A percentile compares a stretch with the other conserved stretches of the same genome.
phyloP scores from a whole-genome alignment of 2,888 invertebrate species.

The Syrista parreyssii region DNA sequence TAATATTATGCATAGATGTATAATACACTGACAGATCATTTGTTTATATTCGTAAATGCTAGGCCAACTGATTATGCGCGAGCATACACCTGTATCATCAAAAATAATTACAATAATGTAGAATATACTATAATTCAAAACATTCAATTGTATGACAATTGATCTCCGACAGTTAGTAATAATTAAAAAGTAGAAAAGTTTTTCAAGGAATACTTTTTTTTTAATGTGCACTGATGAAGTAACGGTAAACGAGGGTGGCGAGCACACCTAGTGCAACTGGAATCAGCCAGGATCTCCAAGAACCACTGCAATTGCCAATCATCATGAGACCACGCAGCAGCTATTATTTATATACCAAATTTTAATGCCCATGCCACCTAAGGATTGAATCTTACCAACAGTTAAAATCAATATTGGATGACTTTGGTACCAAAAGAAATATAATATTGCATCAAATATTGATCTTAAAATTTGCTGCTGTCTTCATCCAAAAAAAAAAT shows the following conservation, averaged over 20 bases:
- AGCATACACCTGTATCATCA: slow-evolving; percentile 15
- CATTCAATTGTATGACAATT: slow-evolving; percentile 34
- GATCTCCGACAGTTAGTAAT: slow-evolving; percentile 19
- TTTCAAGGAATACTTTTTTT: slow-evolving; percentile 26
- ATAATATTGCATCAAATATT: not conserved
- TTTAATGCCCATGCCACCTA: not conserved
- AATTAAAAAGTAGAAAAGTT: slow-evolving; percentile 25
- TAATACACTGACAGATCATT: slow-evolving; percentile 7
- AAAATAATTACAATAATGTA: slow-evolving; percentile 32
- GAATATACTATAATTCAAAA: slow-evolving; percentile 28
- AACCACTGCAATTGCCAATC: slow-evolving; percentile 64
- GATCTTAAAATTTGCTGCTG: not conserved
- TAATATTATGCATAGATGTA: slow-evolving; percentile 2
- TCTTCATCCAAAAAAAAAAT: not conserved
- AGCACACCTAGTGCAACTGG: slow-evolving; percentile 66
- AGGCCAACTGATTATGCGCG: slow-evolving; percentile 28
- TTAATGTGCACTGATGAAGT: slow-evolving; percentile 61
- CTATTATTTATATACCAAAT: slow-evolving; percentile 34
- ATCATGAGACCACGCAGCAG: slow-evolving; percentile 58
- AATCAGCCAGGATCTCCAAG: slow-evolving; percentile 68
- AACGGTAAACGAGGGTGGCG: slow-evolving; percentile 66
- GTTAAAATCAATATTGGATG: not conserved
- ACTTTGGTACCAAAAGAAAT: not conserved
- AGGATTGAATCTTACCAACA: not conserved
- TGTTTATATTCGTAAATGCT: slow-evolving; percentile 29